Conservation (phyloP, 2,113 vertebrate genomes). For the Hydrolagus affinis region DNA sequence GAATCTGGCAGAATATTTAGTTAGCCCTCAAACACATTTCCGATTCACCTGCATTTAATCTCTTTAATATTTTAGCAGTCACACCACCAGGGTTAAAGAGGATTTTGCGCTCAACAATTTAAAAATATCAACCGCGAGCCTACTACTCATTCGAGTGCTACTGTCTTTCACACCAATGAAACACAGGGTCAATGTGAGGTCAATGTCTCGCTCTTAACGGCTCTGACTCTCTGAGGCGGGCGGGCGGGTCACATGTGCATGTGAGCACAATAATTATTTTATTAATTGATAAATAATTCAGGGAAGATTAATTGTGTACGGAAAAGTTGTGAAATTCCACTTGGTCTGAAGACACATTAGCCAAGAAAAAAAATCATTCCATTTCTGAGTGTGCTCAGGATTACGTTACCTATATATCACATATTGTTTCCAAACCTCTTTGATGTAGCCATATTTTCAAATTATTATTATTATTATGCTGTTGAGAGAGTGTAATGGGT, state of each 20-base stretch:
- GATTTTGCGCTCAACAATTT: constrained; percentile 47
- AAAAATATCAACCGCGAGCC: constrained; percentile 42
- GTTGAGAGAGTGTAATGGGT: too few relatives aligned
- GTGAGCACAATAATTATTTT: neutral
- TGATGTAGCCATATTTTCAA: too few relatives aligned
- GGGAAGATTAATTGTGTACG: neutral
- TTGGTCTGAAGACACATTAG: neutral
- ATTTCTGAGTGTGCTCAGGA: too few relatives aligned
- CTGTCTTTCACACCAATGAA: neutral
- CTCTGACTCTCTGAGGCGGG: constrained; percentile 4
- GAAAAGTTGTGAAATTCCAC: neutral
- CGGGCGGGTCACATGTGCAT: constrained; percentile 34
- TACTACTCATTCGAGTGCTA: constrained; percentile 32
- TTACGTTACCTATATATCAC: too few relatives aligned
- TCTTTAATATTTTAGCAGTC: constrained; percentile 53
- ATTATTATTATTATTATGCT: too few relatives aligned
- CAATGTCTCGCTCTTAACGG: neutral
- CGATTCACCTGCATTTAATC: constrained; percentile 48
- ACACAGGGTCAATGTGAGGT: constrained; percentile 12
- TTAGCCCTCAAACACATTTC: constrained; percentile 41
- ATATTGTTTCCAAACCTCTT: too few relatives aligned
- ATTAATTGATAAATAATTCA: constrained; percentile 20
- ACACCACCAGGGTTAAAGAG: constrained; percentile 45
- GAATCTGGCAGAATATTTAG: constrained; percentile 42
- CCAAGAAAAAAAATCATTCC: neutral